Conservation (phyloP, 1,140 invertebrate genomes). For the Nylanderia fulva region DNA sequence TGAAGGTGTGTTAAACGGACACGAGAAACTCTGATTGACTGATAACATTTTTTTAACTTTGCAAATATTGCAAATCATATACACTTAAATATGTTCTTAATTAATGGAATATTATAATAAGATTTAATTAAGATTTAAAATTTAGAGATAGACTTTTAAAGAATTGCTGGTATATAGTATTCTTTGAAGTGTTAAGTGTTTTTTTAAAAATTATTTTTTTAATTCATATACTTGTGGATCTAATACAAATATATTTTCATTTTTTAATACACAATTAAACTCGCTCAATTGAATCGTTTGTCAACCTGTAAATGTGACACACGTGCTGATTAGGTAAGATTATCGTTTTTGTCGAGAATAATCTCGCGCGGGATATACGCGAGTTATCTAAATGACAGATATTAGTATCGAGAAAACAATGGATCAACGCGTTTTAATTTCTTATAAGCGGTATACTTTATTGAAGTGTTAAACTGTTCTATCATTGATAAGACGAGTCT, state of each 20-base stretch:
- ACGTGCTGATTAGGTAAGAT: conserved; percentile 51
- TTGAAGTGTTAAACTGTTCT: not conserved
- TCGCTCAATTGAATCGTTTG: conserved; percentile 5
- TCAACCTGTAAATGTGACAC: not conserved
- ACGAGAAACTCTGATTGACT: not conserved
- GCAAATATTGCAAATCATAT: not conserved
- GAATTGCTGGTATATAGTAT: not conserved
- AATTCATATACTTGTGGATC: not conserved
- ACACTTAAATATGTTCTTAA: not conserved
- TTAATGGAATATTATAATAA: not conserved
- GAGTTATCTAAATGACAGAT: not conserved
- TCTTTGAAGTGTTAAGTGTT: not conserved
- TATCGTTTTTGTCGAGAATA: conserved; percentile 4
- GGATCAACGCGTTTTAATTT: not conserved
- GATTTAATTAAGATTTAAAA: not conserved
- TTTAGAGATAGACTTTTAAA: not conserved
- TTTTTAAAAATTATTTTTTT: not conserved
- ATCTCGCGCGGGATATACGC: conserved; percentile 3
- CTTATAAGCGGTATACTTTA: not conserved
- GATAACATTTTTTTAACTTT: conserved; percentile 1
- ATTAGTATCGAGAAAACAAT: not conserved
- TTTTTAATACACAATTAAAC: conserved; percentile 36
- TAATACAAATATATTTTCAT: not conserved
- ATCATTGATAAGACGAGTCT: not conserved
- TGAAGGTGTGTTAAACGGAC: not conserved